Base-by-base conservation (phyloP, 2,797 vertebrate genomes). In the Chaenodraco wilsoni region DNA sequence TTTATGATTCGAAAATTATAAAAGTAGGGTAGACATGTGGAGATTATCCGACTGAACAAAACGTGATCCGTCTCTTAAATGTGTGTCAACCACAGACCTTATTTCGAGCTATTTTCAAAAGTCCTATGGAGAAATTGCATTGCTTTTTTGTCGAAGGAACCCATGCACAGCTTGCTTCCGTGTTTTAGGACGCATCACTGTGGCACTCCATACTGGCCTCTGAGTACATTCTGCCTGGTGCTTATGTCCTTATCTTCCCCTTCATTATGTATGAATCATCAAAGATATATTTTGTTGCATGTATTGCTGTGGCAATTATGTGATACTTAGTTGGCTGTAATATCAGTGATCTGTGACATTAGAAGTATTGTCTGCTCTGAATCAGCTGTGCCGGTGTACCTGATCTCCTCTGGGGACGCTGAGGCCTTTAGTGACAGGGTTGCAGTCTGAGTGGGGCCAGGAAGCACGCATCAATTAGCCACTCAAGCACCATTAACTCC, bases 401-500 rank as follows among this genome's bases (percentile, higher is more conserved):
- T 37, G 56, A 72, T 74, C 48, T 17, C 58, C 78, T 81, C 59
- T 48, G 44, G 73, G 70, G 83, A 72, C 66, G 46, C 65, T 66
- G 58, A 81, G 48, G 61, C 49, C 55, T 78, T 37, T 82, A 14
- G 51, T 76, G 65, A 40, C 48, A n/a, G n/a, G n/a, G n/a, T n/a
- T n/a, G n/a, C n/a, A 23, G 74, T 74, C 78, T 82, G 83, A 55
- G 50, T 55, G 64, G 81, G 84, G 79, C 46, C 78, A 69, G 73
- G 71, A 72, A 61, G 65, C 19, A 19, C 1, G 13, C 65, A 76
- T 84, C 75, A 79, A 57, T 84, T 72, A 50, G 14, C 65, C 55
- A 61, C 69, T 87, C 78, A 73, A 86, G 83, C 51, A 49, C 80
- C 79, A 80, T 85, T 82, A 76, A 43, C 52, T 16, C 70, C 48